Conservation (phyloP, 2,797 vertebrate species). For the Nannoperca obscura region DNA sequence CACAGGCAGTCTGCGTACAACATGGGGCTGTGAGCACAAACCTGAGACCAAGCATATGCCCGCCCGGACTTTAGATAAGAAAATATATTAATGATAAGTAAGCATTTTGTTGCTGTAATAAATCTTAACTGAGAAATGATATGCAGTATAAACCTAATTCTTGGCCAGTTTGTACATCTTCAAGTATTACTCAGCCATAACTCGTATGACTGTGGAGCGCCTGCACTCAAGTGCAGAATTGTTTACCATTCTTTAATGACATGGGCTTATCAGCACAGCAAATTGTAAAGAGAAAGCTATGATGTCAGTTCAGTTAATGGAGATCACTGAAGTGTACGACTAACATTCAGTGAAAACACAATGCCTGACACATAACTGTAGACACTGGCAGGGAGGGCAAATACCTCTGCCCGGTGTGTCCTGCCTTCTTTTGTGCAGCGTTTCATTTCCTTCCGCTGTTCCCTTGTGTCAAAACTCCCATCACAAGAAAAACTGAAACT, state of each 20-base stretch:
- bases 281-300: not conserved
- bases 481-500: slow-evolving; percentile 30
- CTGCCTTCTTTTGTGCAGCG: not conserved
- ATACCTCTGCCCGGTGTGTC: slow-evolving; percentile 73
- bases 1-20: slow-evolving; percentile 54
- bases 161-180: slow-evolving; percentile 36
- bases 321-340: slow-evolving; percentile 12
- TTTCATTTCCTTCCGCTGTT: slow-evolving; percentile 19
- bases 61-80: not conserved
- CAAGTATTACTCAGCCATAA: slow-evolving; percentile 36
- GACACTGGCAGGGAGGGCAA: slow-evolving; percentile 39
- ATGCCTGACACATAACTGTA: slow-evolving; percentile 23
- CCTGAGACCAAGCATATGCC: slow-evolving; percentile 33
- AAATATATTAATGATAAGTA: slow-evolving; percentile 16
- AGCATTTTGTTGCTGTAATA: not conserved
- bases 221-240: not conserved
- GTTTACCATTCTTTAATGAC: slow-evolving; percentile 1
- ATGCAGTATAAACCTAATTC: not conserved
- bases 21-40: slow-evolving; percentile 34
- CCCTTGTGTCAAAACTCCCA: slow-evolving; percentile 16
- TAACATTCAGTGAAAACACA: not conserved
- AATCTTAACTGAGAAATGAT: slow-evolving; percentile 14
- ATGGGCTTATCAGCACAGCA: not conserved
- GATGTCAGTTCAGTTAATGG: slow-evolving; percentile 1
- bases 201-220: slow-evolving; percentile 6